phyloP scores from a whole-genome alignment of 92 coral and sea anemone species.

The Epizoanthus rinbou region DNA sequence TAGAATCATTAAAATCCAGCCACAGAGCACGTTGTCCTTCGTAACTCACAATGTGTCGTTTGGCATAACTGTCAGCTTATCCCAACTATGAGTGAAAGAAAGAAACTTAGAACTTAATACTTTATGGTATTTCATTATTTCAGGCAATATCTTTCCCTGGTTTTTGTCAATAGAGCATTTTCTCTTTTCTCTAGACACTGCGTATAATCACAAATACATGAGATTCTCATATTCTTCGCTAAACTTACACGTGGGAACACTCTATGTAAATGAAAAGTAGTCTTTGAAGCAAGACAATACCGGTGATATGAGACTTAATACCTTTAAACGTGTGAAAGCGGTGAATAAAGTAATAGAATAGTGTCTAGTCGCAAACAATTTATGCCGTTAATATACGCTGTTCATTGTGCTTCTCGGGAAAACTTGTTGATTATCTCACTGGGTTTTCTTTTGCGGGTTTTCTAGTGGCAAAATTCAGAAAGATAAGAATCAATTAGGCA shows the following conservation, averaged over 20 bases:
- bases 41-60: constrained; percentile 10
- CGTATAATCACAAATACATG: background rate
- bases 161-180: background rate
- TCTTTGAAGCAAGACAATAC: constrained; percentile 51
- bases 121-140: background rate
- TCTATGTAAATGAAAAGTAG: constrained; percentile 53
- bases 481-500: constrained; percentile 18
- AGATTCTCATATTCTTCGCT: constrained; percentile 1
- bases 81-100: background rate
- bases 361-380: constrained; percentile 54
- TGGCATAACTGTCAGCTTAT: background rate
- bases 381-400: constrained; percentile 38
- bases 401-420: constrained; percentile 6
- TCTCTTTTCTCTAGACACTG: background rate
- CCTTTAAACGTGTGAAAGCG: constrained; percentile 63
- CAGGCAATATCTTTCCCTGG: too few species aligned
- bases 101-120: background rate
- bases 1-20: background rate
- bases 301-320: constrained; percentile 47
- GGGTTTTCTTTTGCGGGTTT: constrained; percentile 5
- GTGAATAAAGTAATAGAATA: constrained; percentile 27
- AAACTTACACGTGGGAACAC: constrained; percentile 61
- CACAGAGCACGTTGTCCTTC: constrained; percentile 26
- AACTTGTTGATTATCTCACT: background rate
- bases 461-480: background rate